phyloP scores from a whole-genome alignment of 1,140 invertebrate species.

The Polyergus mexicanus region DNA sequence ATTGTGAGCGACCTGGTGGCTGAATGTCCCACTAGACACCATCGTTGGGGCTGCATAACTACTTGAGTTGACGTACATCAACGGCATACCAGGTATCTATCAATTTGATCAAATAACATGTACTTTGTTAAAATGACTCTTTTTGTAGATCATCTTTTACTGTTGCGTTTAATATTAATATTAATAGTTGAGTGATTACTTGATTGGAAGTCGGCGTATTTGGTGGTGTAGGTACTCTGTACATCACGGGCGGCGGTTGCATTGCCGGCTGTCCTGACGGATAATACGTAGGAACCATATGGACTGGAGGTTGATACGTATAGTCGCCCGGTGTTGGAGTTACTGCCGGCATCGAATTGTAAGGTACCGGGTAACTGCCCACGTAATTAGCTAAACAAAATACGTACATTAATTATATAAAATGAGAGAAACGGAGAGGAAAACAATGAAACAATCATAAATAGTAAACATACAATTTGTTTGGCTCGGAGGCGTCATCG shows the following conservation, averaged over 20 bases:
- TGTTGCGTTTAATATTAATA: not conserved
- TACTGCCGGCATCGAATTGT: conserved; percentile 82
- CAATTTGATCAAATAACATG: conserved; percentile 4
- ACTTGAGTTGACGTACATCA: conserved; percentile 85
- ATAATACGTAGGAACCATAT: conserved; percentile 83
- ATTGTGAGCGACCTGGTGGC: conserved; percentile 81
- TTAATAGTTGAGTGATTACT: conserved; percentile 59
- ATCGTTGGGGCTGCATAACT: conserved; percentile 82
- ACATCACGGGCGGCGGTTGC: conserved; percentile 83
- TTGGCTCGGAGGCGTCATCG: conserved; percentile 84
- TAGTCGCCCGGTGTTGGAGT: conserved; percentile 80
- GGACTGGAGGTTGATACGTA: conserved; percentile 82
- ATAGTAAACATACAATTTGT: conserved; percentile 75
- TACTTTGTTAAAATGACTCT: not conserved
- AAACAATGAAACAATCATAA: not conserved
- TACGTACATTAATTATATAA: not conserved
- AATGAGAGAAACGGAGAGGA: not conserved
- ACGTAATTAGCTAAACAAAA: conserved; percentile 82
- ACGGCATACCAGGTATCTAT: conserved; percentile 83
- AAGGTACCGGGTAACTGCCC: conserved; percentile 82
- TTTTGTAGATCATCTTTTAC: not conserved
- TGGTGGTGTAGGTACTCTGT: conserved; percentile 84
- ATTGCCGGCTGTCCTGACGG: conserved; percentile 81
- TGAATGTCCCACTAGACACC: conserved; percentile 80
- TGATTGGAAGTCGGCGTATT: conserved; percentile 85